Percentiles rank a stretch among this genome's conserved stretches.
These are phyloP conservation scores for Spinibarbus caldwelli DNA, from an alignment of 2,797 vertebrate species.

Conservation along the genomic window DNA sequence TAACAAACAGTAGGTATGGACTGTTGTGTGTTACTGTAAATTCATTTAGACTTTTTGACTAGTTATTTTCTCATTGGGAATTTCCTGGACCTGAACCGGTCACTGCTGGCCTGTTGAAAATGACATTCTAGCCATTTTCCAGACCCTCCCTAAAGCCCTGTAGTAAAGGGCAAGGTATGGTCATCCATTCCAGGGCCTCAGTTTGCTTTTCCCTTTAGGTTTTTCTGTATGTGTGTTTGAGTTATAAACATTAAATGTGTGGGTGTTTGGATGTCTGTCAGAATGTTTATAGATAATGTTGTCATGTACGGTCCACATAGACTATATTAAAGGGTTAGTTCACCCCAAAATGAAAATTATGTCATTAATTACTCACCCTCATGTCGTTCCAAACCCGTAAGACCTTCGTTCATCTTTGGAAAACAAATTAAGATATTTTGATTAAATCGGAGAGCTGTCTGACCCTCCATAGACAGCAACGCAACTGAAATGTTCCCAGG, in stretches of 20 bases:
- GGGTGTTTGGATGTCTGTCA: slow-evolving; percentile 62
- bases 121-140: slow-evolving; percentile 62
- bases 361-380: too few species aligned
- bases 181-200: slow-evolving; percentile 17
- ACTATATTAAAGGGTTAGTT: too few species aligned
- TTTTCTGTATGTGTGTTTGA: slow-evolving; percentile 23
- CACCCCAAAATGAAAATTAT: too few species aligned
- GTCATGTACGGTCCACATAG: slow-evolving; percentile 45
- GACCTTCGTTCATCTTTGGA: too few species aligned
- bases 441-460: too few species aligned
- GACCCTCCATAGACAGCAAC: too few species aligned
- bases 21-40: slow-evolving; percentile 38
- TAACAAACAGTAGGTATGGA: slow-evolving; percentile 6
- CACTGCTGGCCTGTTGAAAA: slow-evolving; percentile 59
- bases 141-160: slow-evolving; percentile 48
- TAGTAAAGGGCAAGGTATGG: slow-evolving; percentile 31
- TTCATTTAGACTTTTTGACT: slow-evolving; percentile 33
- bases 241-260: slow-evolving; percentile 14
- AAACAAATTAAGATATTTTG: too few species aligned
- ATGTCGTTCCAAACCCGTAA: too few species aligned
- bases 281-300: slow-evolving; percentile 58
- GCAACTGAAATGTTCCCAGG: too few species aligned
- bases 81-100: slow-evolving; percentile 63
- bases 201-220: slow-evolving; percentile 45
- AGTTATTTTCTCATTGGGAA: slow-evolving; percentile 64